Conservation (phyloP, 2,797 vertebrate genomes). For the Pipistrellus pipistrellus region DNA sequence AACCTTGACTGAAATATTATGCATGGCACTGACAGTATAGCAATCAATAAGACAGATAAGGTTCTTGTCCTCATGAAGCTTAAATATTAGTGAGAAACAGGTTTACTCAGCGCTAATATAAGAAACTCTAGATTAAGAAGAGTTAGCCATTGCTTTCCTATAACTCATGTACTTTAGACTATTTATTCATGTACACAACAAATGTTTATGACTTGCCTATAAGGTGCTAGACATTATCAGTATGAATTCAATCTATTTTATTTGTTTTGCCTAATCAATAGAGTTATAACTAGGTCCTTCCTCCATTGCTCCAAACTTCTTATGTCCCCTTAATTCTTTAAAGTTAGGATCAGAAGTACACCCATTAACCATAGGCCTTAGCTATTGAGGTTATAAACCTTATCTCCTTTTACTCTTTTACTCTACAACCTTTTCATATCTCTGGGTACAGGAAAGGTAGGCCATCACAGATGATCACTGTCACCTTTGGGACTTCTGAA, state of each 20-base stretch:
- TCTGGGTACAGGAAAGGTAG: not conserved
- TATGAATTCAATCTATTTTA: slow-evolving; percentile 22
- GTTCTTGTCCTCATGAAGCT: not conserved
- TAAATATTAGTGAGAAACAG: not conserved
- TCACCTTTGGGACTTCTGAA: not conserved
- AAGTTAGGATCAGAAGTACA: not conserved
- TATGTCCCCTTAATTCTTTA: not conserved
- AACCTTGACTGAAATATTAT: not conserved
- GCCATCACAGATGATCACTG: not conserved
- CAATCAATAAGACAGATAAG: not conserved
- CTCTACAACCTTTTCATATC: not conserved
- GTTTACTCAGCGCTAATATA: not conserved
- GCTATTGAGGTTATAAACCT: not conserved
- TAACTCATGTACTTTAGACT: not conserved
- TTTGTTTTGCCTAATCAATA: slow-evolving; percentile 1
- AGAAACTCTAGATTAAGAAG: not conserved
- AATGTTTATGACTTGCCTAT: not conserved
- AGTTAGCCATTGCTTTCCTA: slow-evolving; percentile 4
- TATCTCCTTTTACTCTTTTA: not conserved
- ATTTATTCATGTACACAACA: not conserved
- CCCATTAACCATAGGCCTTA: not conserved
- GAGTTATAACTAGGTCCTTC: not conserved
- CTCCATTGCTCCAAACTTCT: not conserved
- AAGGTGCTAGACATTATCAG: not conserved
- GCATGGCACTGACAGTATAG: not conserved